phyloP scores from a whole-genome alignment of 2,113 vertebrate species.

The Salvelinus namaycush region DNA sequence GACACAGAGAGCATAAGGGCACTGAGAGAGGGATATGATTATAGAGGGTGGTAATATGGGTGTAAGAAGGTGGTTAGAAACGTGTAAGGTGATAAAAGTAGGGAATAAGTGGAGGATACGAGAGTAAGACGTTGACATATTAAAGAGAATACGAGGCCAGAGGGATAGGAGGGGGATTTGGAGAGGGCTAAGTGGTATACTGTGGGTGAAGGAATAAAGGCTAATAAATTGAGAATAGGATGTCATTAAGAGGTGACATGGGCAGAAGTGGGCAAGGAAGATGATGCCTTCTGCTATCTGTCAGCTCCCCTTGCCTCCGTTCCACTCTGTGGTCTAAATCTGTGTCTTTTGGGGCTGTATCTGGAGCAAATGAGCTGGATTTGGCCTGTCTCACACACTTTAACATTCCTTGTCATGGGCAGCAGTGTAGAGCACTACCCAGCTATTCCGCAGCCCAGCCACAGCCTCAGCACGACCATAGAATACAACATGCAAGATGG shows the following conservation, averaged over 20 bases:
- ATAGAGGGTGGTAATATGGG: neutral
- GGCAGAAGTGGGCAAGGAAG: neutral
- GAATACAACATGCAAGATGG: constrained; percentile 3
- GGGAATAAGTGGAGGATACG: neutral
- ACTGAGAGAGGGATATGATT: neutral
- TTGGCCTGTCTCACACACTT: constrained; percentile 68
- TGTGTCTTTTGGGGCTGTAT: constrained; percentile 38
- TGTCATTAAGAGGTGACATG: neutral
- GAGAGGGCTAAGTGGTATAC: neutral
- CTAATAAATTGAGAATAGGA: neutral
- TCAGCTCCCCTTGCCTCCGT: constrained; percentile 40
- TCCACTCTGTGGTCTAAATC: constrained; percentile 47
- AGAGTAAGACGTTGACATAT: too few species aligned
- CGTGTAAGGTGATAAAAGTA: neutral
- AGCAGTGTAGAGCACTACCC: constrained; percentile 14
- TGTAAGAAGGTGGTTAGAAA: too few species aligned
- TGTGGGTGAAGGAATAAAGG: neutral
- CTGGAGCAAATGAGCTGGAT: constrained; percentile 72
- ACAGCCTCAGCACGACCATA: constrained; percentile 1
- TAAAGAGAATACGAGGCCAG: neutral
- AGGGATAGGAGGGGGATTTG: neutral
- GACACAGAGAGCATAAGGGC: too few species aligned
- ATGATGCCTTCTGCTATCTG: constrained; percentile 55
- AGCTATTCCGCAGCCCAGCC: neutral
- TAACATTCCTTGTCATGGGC: constrained; percentile 77